Conservation (phyloP, 2,113 vertebrate species). For the Bubo bubo region DNA sequence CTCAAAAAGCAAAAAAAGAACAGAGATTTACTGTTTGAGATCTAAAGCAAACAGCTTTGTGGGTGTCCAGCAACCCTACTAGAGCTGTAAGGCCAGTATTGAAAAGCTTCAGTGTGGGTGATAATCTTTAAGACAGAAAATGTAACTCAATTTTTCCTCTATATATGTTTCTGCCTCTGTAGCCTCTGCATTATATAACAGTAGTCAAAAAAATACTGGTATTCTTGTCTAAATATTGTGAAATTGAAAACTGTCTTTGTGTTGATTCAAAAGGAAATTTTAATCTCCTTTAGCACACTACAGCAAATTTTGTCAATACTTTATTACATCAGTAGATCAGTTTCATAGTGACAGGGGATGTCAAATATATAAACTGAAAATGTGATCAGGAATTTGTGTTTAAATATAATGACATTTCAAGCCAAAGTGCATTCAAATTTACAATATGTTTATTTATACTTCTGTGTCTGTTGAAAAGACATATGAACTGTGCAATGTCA, state of each 20-base stretch:
- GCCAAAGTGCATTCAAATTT: conserved; percentile 43
- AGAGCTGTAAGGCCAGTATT: background rate
- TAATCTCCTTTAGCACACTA: background rate
- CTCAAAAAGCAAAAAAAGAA: background rate
- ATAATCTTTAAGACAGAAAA: background rate
- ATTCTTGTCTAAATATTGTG: background rate
- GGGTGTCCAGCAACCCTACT: background rate
- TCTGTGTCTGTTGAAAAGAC: conserved; percentile 17
- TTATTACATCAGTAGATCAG: background rate
- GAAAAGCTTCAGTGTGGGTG: background rate
- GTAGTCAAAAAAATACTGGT: background rate
- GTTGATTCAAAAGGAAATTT: conserved; percentile 22
- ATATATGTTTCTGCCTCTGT: background rate
- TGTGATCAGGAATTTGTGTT: conserved; percentile 5
- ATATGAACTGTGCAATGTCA: background rate
- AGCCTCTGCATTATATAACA: background rate
- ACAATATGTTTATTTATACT: conserved; percentile 9
- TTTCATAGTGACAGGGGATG: background rate
- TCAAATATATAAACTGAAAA: conserved; percentile 22
- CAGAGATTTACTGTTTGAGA: background rate
- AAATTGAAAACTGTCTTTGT: background rate
- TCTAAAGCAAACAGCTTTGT: background rate
- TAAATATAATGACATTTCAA: conserved; percentile 37
- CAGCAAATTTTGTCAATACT: conserved; percentile 2
- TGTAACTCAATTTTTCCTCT: background rate